Percentiles rank a stretch among this genome's conserved stretches.
These are phyloP conservation scores for Lordiphosa andalusiaca DNA, from an alignment of 2,888 invertebrate species.

Conservation along the genomic window DNA sequence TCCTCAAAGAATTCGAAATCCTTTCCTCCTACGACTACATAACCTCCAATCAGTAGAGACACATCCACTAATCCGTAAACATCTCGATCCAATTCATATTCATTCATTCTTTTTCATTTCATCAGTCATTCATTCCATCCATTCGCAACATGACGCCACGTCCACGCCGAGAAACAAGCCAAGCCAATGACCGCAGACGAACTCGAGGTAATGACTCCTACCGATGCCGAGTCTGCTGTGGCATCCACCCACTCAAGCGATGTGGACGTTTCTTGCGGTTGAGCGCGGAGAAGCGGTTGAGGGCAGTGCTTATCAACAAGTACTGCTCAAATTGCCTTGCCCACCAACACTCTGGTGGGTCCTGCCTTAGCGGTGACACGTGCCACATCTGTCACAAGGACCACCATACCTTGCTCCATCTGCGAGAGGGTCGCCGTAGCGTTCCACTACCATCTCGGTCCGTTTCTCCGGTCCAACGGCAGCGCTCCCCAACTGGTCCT, in stretches of 20 bases:
- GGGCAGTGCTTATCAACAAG: neutral
- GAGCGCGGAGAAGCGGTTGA: neutral
- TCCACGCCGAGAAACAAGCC: too few species aligned
- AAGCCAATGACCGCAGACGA: neutral
- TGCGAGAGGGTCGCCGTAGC: neutral
- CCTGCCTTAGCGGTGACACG: neutral
- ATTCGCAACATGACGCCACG: too few species aligned
- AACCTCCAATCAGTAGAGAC: too few species aligned
- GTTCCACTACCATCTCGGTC: too few species aligned
- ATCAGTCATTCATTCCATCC: too few species aligned
- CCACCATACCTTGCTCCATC: neutral
- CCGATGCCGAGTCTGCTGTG: conserved; percentile 1
- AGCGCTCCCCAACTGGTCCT: too few species aligned
- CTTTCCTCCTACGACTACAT: too few species aligned
- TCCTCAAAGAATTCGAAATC: too few species aligned
- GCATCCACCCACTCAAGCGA: neutral
- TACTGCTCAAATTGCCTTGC: neutral
- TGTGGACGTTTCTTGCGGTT: neutral
- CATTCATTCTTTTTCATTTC: too few species aligned
- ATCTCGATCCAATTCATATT: too few species aligned
- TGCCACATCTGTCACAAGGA: neutral
- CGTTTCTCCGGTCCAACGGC: too few species aligned
- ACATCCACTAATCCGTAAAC: too few species aligned
- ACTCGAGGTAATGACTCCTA: conserved; percentile 1
- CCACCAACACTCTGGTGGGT: neutral